Base-by-base conservation (phyloP, 2,888 invertebrate species). In the Antheraea assamensis region DNA sequence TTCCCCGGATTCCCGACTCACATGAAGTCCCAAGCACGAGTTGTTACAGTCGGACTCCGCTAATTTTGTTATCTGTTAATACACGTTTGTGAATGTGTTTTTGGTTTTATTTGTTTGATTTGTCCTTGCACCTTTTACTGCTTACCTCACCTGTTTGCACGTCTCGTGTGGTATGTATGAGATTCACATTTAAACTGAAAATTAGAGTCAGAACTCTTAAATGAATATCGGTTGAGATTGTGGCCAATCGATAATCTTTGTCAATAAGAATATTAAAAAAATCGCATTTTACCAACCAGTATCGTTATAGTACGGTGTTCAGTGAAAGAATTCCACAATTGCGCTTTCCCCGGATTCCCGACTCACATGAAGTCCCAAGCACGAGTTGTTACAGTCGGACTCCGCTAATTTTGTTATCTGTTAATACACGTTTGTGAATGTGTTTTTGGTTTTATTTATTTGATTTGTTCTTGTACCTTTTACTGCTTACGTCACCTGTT, bases 361-460 rank as follows among this genome's bases (percentile, higher is more conserved):
- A 52, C 10, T 27, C 7, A 64, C 31, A 1, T 66, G 31, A 64
- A 3, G 31, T 66, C 21, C 19, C 31, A 4, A 66, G 31, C 35
- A 66, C n/a, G 19, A n/a, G 30, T 66, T 66, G 31, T 35, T 35
- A 35, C 10, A 19, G 17, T 31, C 2, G 4, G 31, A 21, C 24
- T 30, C 66, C 19, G 77, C 76, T 71, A 76, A 71, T 58, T 58
- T 24, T 24, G 24, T 61, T 24, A 61, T 15, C 0, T 15, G 17
- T 61, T 58, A 76, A 77, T 78, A 80, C 78, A 79, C 24, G 27
- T 66, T 74, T 74, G 76, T 78, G 77, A 75, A 76, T 78, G 78
- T 80, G 76, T 78, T 72, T 79, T 79, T 79, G 75, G 79, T 82
- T 82, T 82, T 76, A 77, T 76, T 79, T 79, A 76, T 77, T 30